phyloP scores from a whole-genome alignment of 2,888 invertebrate species.

The Stenchaetothrips biformis region DNA sequence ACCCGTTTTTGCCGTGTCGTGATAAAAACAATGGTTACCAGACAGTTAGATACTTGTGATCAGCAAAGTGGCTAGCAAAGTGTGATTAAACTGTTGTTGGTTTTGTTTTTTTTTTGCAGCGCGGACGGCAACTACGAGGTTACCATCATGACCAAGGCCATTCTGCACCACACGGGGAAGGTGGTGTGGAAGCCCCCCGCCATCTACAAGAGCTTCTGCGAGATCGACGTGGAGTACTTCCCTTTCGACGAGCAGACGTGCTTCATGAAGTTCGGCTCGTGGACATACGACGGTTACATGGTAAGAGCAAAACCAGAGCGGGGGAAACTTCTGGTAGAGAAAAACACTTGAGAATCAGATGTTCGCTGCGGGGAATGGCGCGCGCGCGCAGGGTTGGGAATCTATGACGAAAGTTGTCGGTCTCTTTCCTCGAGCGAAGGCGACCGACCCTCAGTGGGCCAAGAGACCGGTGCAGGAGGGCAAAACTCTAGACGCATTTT shows the following conservation, averaged over 20 bases:
- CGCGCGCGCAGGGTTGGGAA: neutral
- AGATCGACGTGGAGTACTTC: constrained; percentile 91
- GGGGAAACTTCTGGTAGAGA: too few relatives aligned
- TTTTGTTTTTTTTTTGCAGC: constrained; percentile 51
- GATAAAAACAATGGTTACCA: too few relatives aligned
- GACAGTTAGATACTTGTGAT: too few relatives aligned
- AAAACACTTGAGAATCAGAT: neutral
- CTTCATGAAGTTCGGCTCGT: constrained; percentile 92
- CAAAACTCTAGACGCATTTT: too few relatives aligned
- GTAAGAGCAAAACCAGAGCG: constrained; percentile 51
- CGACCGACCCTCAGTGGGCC: neutral
- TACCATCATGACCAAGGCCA: constrained; percentile 96
- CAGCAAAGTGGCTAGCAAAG: too few relatives aligned
- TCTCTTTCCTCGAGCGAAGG: neutral
- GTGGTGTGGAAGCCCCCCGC: constrained; percentile 98
- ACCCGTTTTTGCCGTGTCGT: too few relatives aligned
- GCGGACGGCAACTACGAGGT: constrained; percentile 98
- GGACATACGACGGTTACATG: constrained; percentile 93
- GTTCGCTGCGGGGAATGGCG: neutral
- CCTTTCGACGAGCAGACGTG: constrained; percentile 93
- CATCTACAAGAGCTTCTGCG: constrained; percentile 96
- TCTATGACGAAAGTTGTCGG: constrained; percentile 1
- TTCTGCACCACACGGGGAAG: constrained; percentile 85
- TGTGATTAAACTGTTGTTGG: constrained; percentile 14
- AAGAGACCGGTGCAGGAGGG: too few relatives aligned